Percentiles rank a stretch among this genome's conserved stretches.
phyloP scores from a whole-genome alignment of 2,888 invertebrate genomes.

The Pantelozetes paolii region DNA sequence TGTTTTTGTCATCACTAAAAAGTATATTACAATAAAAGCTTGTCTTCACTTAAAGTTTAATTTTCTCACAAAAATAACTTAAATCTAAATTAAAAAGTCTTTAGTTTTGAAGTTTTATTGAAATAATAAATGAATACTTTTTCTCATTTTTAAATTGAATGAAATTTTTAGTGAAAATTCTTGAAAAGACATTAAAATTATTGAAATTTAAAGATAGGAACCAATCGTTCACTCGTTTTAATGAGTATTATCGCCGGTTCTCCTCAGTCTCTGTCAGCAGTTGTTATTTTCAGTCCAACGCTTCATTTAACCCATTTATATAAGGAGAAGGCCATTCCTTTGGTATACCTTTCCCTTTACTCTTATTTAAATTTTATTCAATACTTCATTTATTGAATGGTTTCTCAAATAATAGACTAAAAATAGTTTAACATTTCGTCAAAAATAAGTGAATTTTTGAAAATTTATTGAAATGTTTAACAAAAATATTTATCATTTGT shows the following conservation, averaged over 20 bases:
- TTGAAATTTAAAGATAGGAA: not conserved
- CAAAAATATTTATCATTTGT: slow-evolving; percentile 18
- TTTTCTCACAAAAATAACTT: not conserved
- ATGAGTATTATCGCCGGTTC: not conserved
- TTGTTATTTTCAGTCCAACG: not conserved
- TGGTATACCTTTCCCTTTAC: no score
- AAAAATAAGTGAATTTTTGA: not conserved
- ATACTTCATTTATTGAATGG: not conserved
- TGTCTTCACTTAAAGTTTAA: no score
- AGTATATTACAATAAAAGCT: no score
- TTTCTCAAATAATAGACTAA: not conserved
- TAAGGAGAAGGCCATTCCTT: no score
- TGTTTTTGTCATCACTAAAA: no score
- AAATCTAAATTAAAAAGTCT: slow-evolving; percentile 9
- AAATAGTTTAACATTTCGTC: not conserved
- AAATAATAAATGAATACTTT: slow-evolving; percentile 21
- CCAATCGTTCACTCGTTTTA: not conserved
- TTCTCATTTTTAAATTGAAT: not conserved
- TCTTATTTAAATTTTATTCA: not conserved
- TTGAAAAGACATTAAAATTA: slow-evolving; percentile 16
- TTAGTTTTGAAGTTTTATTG: not conserved
- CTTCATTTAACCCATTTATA: not conserved
- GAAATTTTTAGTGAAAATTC: not conserved
- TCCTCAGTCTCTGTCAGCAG: not conserved
- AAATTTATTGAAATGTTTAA: not conserved